Evolutionary conservation across 2,888 invertebrate species (phyloP).

Genomic region (Oscheius sp.): DNA sequence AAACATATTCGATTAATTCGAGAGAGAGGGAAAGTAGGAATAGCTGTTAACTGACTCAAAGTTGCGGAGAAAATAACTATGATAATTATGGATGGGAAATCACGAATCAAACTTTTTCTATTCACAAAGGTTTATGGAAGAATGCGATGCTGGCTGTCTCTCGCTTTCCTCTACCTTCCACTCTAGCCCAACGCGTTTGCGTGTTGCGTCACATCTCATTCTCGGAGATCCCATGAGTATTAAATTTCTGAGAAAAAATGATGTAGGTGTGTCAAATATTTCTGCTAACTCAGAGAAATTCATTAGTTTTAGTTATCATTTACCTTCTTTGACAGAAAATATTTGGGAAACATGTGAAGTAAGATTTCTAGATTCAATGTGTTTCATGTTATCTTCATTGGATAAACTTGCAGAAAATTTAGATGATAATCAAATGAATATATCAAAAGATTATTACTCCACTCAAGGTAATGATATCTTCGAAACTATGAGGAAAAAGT

Average conservation of each 20-base stretch:
- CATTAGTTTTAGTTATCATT: constrained; percentile 42
- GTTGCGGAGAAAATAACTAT: too few relatives aligned
- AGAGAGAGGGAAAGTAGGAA: too few relatives aligned
- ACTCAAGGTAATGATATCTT: too few relatives aligned
- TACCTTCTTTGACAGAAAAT: neutral
- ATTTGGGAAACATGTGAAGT: too few relatives aligned
- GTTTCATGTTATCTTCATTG: constrained; percentile 34
- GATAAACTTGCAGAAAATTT: constrained; percentile 47
- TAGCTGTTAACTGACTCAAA: too few relatives aligned
- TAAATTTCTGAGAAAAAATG: constrained; percentile 9
- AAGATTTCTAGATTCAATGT: constrained; percentile 54
- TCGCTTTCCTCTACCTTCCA: too few relatives aligned
- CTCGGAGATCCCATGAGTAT: constrained; percentile 26
- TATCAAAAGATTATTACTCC: constrained; percentile 34
- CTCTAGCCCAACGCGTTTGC: too few relatives aligned
- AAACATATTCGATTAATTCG: too few relatives aligned
- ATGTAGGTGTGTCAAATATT: constrained; percentile 28
- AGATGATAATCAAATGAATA: constrained; percentile 30
- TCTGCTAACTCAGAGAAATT: constrained; percentile 39
- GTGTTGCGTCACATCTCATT: constrained; percentile 35
- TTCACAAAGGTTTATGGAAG: too few relatives aligned
- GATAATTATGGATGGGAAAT: too few relatives aligned
- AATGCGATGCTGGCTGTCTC: too few relatives aligned
- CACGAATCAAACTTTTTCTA: too few relatives aligned
- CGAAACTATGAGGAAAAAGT: constrained; percentile 49